A percentile compares a stretch with the other conserved stretches of the same genome.
phyloP scores from a whole-genome alignment of 2,797 vertebrate species.

The Microctenopoma lineatum region DNA sequence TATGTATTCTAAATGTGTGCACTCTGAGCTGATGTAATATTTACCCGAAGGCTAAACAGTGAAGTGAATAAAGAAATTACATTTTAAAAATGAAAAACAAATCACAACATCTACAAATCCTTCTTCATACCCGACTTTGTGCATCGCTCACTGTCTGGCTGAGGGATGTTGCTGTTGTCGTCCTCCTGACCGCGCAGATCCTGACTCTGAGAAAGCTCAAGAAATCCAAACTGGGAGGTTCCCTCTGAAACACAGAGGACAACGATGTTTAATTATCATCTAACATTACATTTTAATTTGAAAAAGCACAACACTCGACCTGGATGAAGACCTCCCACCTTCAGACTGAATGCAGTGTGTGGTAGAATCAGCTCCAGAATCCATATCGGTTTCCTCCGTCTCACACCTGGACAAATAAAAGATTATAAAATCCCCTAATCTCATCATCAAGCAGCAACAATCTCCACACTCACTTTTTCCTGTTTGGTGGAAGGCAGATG shows the following conservation, averaged over 20 bases:
- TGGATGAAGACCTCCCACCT: conserved; percentile 72
- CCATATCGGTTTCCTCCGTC: conserved; percentile 70
- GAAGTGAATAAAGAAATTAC: not conserved
- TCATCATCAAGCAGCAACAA: not conserved
- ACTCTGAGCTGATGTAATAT: not conserved
- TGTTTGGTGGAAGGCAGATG: conserved; percentile 52
- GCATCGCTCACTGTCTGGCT: conserved; percentile 51
- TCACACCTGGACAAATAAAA: conserved; percentile 51
- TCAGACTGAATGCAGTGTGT: conserved; percentile 77
- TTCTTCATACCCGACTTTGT: conserved; percentile 35
- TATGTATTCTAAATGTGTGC: not conserved
- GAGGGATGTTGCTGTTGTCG: conserved; percentile 38
- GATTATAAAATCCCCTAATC: not conserved
- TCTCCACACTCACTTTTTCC: conserved; percentile 65
- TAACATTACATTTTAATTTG: too few species aligned
- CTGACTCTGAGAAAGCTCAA: conserved; percentile 94
- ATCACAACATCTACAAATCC: conserved; percentile 3
- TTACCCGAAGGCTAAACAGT: not conserved
- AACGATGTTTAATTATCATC: too few species aligned
- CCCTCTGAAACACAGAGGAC: conserved; percentile 76
- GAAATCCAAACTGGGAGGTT: conserved; percentile 87
- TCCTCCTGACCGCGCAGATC: conserved; percentile 77
- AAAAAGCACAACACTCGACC: not conserved
- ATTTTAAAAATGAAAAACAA: not conserved
- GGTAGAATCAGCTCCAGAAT: conserved; percentile 72